phyloP scores from a whole-genome alignment of 2,113 vertebrate species.

The Leucoraja erinaceus region DNA sequence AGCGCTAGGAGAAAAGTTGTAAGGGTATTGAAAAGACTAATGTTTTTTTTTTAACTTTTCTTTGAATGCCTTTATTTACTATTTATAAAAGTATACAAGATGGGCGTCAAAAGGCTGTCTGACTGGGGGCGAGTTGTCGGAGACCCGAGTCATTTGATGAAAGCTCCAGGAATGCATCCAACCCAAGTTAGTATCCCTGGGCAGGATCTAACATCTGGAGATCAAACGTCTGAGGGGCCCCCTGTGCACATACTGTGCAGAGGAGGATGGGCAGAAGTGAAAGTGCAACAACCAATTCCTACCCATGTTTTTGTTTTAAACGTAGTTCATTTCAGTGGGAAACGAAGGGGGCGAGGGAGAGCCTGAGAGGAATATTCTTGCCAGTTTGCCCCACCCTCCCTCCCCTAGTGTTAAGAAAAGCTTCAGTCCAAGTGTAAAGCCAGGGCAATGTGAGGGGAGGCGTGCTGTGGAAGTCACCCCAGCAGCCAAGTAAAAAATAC shows the following conservation, averaged over 20 bases:
- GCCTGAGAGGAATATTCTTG: slow-evolving; percentile 1
- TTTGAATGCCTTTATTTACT: not conserved
- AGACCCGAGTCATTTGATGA: not conserved
- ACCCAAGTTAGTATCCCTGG: too few relatives aligned
- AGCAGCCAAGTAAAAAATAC: slow-evolving; percentile 35
- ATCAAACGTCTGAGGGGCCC: not conserved
- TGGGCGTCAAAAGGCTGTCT: not conserved
- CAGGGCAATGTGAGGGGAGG: not conserved
- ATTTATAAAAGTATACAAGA: not conserved
- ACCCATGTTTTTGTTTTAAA: slow-evolving; percentile 14
- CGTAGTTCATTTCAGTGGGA: slow-evolving; percentile 7
- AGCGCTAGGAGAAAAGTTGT: not conserved
- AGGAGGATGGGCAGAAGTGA: not conserved
- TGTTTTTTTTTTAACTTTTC: not conserved
- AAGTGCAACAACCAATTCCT: not conserved
- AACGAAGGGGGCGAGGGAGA: not conserved
- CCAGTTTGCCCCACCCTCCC: slow-evolving; percentile 21
- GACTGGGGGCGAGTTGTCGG: not conserved
- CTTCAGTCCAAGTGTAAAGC: slow-evolving; percentile 24
- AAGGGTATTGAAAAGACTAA: not conserved
- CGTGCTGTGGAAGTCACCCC: not conserved
- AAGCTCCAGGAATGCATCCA: not conserved
- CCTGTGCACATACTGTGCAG: not conserved
- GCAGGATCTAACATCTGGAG: not conserved
- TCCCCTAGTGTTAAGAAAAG: slow-evolving; percentile 15